These are phyloP conservation scores for Trichechus manatus DNA, from an alignment of 2,113 vertebrate genomes.

Conservation along the genomic window DNA sequence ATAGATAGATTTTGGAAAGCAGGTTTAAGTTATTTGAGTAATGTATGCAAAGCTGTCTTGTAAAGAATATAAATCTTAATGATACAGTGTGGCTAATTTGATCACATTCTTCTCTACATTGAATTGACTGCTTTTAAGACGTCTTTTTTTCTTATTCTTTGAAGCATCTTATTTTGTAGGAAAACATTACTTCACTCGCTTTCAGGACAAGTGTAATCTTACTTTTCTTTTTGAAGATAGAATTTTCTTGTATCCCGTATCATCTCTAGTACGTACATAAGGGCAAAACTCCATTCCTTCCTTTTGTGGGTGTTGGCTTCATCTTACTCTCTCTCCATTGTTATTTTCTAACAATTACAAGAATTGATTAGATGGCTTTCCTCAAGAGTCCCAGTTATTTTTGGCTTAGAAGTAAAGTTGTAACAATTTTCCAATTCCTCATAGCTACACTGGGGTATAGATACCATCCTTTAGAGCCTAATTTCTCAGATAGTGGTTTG, in stretches of 20 bases:
- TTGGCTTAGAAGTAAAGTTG: neutral
- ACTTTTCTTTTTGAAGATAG: neutral
- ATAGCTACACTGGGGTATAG: neutral
- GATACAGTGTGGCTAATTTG: slow-evolving; percentile 58
- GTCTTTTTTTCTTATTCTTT: neutral
- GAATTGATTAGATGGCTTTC: neutral
- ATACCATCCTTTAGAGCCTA: neutral
- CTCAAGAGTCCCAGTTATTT: neutral
- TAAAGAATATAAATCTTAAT: slow-evolving; percentile 52
- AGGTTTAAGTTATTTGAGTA: slow-evolving; percentile 60
- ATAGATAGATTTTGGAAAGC: slow-evolving; percentile 61
- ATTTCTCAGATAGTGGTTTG: slow-evolving; percentile 1
- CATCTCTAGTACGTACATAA: neutral
- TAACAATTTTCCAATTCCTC: slow-evolving; percentile 24
- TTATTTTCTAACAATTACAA: slow-evolving; percentile 12
- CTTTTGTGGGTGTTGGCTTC: neutral
- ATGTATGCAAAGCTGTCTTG: slow-evolving; percentile 44
- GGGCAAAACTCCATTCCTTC: neutral
- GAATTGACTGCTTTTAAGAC: slow-evolving; percentile 57
- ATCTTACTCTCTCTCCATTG: neutral
- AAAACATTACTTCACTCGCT: slow-evolving; percentile 3
- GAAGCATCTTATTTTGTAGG: slow-evolving; percentile 47
- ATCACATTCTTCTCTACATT: slow-evolving; percentile 52
- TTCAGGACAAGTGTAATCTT: slow-evolving; percentile 11
- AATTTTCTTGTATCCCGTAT: neutral